Evolutionary conservation across 2,113 vertebrate genomes (phyloP).

Genomic region (Cynocephalus volans): DNA sequence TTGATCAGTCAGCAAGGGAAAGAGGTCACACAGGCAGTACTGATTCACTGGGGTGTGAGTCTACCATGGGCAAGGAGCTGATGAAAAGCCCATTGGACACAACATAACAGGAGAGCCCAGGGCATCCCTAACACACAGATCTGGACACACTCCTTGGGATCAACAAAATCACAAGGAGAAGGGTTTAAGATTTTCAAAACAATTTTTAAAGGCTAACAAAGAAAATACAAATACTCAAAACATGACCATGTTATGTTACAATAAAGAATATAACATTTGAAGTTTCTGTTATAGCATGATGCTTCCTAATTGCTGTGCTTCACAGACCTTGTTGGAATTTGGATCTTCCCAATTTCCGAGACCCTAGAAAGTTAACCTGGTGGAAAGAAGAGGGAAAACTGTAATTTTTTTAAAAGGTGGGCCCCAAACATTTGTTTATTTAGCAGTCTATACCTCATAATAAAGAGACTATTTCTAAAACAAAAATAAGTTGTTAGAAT

Average conservation of each 20-base stretch:
- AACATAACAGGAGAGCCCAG: not conserved
- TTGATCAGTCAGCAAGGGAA: not conserved
- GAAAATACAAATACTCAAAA: not conserved
- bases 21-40: not conserved
- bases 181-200: not conserved
- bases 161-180: not conserved
- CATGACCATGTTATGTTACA: not conserved
- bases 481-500: conserved; percentile 5
- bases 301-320: not conserved
- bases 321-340: not conserved
- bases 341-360: not conserved
- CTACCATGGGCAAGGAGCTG: not conserved
- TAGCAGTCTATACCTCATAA: not conserved
- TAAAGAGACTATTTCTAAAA: conserved; percentile 18
- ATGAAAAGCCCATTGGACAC: not conserved
- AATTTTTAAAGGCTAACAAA: not conserved
- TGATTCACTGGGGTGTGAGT: not conserved
- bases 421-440: not conserved
- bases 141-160: not conserved
- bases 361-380: not conserved
- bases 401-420: too few relatives aligned
- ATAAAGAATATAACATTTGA: not conserved
- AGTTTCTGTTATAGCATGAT: not conserved
- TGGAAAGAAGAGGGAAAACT: not conserved
- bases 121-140: not conserved